phyloP scores from a whole-genome alignment of 2,113 vertebrate genomes.

The Dasyornis broadbenti region DNA sequence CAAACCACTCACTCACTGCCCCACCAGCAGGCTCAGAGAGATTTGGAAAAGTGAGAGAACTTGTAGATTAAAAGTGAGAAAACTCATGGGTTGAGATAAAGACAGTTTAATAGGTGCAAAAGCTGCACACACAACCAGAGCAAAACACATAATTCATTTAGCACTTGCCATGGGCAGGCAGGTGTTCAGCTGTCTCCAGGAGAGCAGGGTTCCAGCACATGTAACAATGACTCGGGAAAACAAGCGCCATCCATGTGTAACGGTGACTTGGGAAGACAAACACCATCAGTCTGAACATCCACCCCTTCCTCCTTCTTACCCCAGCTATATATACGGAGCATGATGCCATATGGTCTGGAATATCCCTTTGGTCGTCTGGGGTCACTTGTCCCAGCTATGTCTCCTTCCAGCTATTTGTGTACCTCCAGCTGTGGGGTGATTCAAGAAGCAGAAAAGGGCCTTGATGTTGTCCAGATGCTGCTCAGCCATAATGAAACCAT shows the following conservation, averaged over 20 bases:
- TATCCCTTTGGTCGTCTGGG: neutral
- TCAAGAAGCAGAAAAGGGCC: neutral
- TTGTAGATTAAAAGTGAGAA: neutral
- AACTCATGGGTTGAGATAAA: neutral
- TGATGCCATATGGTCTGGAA: neutral
- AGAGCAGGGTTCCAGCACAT: neutral
- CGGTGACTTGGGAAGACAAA: neutral
- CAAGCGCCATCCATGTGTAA: neutral
- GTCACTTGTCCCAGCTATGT: neutral
- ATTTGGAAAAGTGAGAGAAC: neutral
- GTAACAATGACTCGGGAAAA: neutral
- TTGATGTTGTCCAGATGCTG: neutral
- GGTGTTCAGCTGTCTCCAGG: neutral
- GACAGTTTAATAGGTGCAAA: neutral
- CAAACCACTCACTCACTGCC: neutral
- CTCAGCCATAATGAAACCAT: neutral
- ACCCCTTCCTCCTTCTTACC: neutral
- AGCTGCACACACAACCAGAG: neutral
- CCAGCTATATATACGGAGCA: neutral
- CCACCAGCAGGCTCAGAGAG: neutral
- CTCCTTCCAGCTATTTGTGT: neutral
- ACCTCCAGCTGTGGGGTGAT: neutral
- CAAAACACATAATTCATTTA: neutral
- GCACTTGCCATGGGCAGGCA: neutral
- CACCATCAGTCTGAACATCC: neutral